Evolutionary conservation across 2,797 vertebrate species (phyloP), one percentile per base, ranked within the genome.

Genomic region (Octomys mimax): DNA sequence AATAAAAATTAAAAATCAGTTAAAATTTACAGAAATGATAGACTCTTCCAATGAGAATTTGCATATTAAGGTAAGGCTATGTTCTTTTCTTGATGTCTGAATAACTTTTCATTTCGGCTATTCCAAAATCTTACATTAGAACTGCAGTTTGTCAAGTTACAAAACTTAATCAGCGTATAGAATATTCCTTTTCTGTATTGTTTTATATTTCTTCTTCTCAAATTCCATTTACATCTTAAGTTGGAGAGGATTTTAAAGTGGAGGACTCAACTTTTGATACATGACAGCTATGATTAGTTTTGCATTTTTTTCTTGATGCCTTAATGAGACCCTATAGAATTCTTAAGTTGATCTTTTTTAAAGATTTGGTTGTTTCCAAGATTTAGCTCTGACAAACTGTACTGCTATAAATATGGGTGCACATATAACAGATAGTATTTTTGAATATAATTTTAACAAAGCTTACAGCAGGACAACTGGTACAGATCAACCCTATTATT

Each of bases 1-100:
- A 89, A 64, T 87, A 46, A 79, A 96, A 91, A 83, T 89, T 86
- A 92, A 79, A 81, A 61, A 39, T 84, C 77, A 80, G 52, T 83
- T 95, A 77, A 95, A 80, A 68, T 8, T 87, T 93, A 39, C 0
- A 84, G 89, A 62, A 9, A 80, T 87, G n/a, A 71, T 77, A 88
- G 42, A 71, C 42, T 75, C 22, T 89, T 84, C 26, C 78, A 97
- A 70, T 84, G 82, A 68, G 4, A 84, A 13, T 87, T 49, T 85
- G 31, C 39, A 59, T 31, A 79, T 79, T n/a, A 39, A 96, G 9
- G 0, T 89, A 83, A 94, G 88, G 2, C 39, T 82, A 57, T 19
- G 52, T 95, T 57, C 21, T 9, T 96, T 89, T 71, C 59, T 62
- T 80, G 5, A 14, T 57, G 31, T 13, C 6, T 79, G 26, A 95